A percentile compares a stretch with the other conserved stretches of the same genome.
Conservation (phyloP, 2,888 invertebrate species). For the Chouioia cunea region DNA sequence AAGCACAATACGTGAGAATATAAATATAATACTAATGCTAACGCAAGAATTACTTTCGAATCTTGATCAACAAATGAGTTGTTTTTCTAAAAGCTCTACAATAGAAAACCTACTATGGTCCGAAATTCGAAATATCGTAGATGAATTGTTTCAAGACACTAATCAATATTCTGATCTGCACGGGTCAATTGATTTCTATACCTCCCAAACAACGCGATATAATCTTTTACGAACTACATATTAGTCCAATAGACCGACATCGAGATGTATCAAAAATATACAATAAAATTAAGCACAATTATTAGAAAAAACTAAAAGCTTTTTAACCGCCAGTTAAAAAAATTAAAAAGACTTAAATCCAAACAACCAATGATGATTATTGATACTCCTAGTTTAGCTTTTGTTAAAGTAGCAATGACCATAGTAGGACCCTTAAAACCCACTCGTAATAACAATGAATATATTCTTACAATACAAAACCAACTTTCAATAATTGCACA, state of each 20-base stretch:
- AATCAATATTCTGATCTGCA: slow-evolving; percentile 2
- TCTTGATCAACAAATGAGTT: background rate
- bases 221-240: slow-evolving; percentile 35
- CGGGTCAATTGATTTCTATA: background rate
- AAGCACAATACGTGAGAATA: no score
- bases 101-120: background rate
- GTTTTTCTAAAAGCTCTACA: background rate
- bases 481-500: slow-evolving; percentile 35
- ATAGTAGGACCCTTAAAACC: slow-evolving; percentile 43
- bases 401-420: slow-evolving; percentile 36
- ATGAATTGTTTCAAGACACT: no score
- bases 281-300: slow-evolving; percentile 38
- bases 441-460: slow-evolving; percentile 45
- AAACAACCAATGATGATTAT: slow-evolving; percentile 36
- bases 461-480: slow-evolving; percentile 42
- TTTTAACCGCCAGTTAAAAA: slow-evolving; percentile 24
- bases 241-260: slow-evolving; percentile 33
- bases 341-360: slow-evolving; percentile 23
- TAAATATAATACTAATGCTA: no score
- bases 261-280: slow-evolving; percentile 41
- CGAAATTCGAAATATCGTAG: background rate
- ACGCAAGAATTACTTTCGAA: no score
- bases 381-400: slow-evolving; percentile 28
- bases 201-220: background rate
- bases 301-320: slow-evolving; percentile 43